Evolutionary conservation across 2,797 vertebrate genomes (phyloP).

Genomic region (Lerista edwardsae): DNA sequence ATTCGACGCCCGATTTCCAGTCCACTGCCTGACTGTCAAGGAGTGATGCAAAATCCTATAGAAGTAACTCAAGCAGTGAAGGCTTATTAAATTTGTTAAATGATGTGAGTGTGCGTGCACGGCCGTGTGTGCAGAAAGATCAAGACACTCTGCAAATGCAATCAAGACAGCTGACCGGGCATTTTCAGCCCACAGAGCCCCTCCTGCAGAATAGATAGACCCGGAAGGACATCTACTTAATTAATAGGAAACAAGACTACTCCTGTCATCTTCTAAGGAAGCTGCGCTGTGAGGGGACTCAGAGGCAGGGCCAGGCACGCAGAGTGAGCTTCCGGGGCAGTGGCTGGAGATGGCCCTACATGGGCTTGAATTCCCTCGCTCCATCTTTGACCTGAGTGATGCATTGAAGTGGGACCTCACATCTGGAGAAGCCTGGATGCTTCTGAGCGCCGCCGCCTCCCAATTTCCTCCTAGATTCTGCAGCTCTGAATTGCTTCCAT

Average conservation of each 20-base stretch:
- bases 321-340: background rate
- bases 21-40: slow-evolving; percentile 7
- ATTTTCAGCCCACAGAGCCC: slow-evolving; percentile 39
- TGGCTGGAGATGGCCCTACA: too few species aligned
- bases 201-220: background rate
- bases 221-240: background rate
- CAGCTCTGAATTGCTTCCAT: too few species aligned
- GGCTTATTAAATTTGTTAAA: slow-evolving; percentile 64
- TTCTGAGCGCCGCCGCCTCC: too few species aligned
- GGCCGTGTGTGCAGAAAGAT: background rate
- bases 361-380: background rate
- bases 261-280: background rate
- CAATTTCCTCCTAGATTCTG: too few species aligned
- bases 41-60: slow-evolving; percentile 22
- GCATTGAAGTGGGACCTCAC: too few species aligned
- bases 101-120: slow-evolving; percentile 25
- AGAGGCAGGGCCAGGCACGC: background rate
- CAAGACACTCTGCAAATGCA: background rate
- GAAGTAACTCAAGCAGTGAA: slow-evolving; percentile 44
- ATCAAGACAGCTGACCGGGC: slow-evolving; percentile 36
- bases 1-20: slow-evolving; percentile 3
- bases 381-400: background rate
- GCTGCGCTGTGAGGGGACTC: too few species aligned
- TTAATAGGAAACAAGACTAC: background rate
- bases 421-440: too few species aligned